A percentile compares a stretch with the other conserved stretches of the same genome.
Conservation (phyloP, 37 sponge, comb jelly and placozoan species). For the Eunapius fragilis region DNA sequence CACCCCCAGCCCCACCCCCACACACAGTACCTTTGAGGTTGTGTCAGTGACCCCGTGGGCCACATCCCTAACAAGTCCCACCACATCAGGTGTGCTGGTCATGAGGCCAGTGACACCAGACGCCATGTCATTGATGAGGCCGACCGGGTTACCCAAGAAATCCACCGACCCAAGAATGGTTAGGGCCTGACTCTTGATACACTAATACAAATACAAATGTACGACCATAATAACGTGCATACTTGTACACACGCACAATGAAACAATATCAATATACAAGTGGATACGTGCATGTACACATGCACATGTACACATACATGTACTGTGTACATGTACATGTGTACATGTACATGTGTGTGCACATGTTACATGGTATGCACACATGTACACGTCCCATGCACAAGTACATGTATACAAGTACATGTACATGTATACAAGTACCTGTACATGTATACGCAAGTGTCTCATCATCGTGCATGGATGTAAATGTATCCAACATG, state of each 20-base stretch:
- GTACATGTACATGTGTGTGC: background rate
- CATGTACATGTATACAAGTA: no score
- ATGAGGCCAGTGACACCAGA: conserved; percentile 85
- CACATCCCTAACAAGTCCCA: conserved; percentile 83
- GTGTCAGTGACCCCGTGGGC: conserved; percentile 93
- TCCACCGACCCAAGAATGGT: conserved; percentile 85
- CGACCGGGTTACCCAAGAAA: conserved; percentile 92
- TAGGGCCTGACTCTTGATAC: conserved; percentile 67
- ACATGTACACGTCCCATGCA: no score
- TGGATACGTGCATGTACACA: no score
- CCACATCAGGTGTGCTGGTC: conserved; percentile 62
- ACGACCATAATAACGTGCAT: background rate
- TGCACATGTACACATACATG: no score
- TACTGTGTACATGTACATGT: background rate
- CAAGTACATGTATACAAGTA: no score
- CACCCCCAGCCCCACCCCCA: no score
- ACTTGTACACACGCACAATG: background rate
- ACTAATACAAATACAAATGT: background rate
- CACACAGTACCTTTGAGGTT: conserved; percentile 79
- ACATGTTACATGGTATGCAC: no score
- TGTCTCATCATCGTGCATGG: no score
- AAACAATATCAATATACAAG: background rate
- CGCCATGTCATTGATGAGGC: conserved; percentile 82
- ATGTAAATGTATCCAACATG: background rate
- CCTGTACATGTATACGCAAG: no score